Evolutionary conservation across 2,113 vertebrate species (phyloP).

Genomic region (Thymallus thymallus): DNA sequence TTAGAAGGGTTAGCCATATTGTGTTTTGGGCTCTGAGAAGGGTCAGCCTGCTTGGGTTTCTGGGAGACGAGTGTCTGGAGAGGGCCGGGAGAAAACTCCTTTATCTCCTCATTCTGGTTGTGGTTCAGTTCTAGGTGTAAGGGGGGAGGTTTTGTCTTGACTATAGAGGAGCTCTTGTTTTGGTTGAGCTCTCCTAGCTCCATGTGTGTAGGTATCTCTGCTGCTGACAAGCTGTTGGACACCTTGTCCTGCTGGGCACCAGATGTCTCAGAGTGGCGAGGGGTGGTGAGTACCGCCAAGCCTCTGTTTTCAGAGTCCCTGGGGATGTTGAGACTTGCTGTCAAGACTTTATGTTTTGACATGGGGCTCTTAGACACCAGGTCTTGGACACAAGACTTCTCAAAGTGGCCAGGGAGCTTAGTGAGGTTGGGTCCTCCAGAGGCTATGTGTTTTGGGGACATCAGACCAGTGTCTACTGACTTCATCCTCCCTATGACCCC

Average conservation of each 20-base stretch:
- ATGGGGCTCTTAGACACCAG: background rate
- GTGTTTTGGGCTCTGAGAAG: background rate
- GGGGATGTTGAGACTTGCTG: background rate
- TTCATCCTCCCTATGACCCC: slow-evolving; percentile 29
- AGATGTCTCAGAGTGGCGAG: background rate
- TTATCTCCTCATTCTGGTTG: background rate
- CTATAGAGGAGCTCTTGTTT: too few relatives aligned
- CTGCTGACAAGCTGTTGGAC: background rate
- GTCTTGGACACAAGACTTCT: slow-evolving; percentile 14
- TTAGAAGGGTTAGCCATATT: background rate
- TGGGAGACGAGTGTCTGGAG: slow-evolving; percentile 1
- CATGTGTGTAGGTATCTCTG: too few relatives aligned
- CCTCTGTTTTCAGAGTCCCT: background rate
- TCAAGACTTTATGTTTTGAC: slow-evolving; percentile 30
- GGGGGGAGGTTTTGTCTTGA: too few relatives aligned
- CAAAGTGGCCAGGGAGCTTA: background rate
- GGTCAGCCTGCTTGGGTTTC: slow-evolving; percentile 30
- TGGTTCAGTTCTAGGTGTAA: too few relatives aligned
- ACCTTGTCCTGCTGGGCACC: background rate
- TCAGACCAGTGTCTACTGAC: slow-evolving; percentile 29
- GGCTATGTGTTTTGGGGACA: slow-evolving; percentile 14
- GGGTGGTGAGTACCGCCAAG: background rate
- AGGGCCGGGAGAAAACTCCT: slow-evolving; percentile 7
- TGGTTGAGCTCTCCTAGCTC: too few relatives aligned
- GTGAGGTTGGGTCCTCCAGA: background rate